These are phyloP conservation scores for Euura lappo DNA, from an alignment of 1,140 invertebrate species.

Conservation along the genomic window DNA sequence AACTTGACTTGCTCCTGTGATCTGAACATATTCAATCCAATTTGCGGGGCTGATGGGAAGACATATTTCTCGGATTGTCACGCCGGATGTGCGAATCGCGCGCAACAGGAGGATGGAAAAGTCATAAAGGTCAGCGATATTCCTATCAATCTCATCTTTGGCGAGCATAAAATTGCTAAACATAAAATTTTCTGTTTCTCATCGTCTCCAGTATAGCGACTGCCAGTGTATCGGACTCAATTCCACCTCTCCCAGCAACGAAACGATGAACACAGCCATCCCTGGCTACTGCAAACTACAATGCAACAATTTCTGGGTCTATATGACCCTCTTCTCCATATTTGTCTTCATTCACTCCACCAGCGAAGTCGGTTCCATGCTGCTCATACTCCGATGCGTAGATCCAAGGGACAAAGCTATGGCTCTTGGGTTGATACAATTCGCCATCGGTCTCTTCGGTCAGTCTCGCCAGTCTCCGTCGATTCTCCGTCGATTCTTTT, in stretches of 20 bases:
- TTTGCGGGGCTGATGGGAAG: conserved; percentile 79
- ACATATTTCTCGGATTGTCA: conserved; percentile 91
- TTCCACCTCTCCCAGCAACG: conserved; percentile 38
- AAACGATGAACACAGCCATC: conserved; percentile 52
- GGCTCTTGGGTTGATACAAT: conserved; percentile 92
- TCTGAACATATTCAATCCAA: conserved; percentile 77
- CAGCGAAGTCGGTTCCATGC: conserved; percentile 89
- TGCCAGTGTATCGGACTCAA: conserved; percentile 74
- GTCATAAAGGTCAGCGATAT: conserved; percentile 57
- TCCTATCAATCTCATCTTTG: conserved; percentile 19
- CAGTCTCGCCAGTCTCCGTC: conserved; percentile 41
- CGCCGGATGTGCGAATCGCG: conserved; percentile 79
- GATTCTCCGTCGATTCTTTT: background rate
- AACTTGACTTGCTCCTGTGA: conserved; percentile 75
- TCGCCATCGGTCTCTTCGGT: conserved; percentile 91
- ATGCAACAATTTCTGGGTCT: conserved; percentile 81
- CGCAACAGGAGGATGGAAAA: conserved; percentile 66
- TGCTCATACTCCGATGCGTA: conserved; percentile 88
- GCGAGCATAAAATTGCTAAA: too few relatives aligned
- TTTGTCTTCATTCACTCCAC: conserved; percentile 92
- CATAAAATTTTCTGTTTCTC: too few relatives aligned
- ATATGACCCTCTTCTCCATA: conserved; percentile 85
- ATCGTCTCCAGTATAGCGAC: conserved; percentile 67
- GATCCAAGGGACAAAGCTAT: conserved; percentile 92
- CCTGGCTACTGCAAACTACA: conserved; percentile 80